phyloP scores from a whole-genome alignment of 2,888 invertebrate genomes.

The Aethes cnicana region DNA sequence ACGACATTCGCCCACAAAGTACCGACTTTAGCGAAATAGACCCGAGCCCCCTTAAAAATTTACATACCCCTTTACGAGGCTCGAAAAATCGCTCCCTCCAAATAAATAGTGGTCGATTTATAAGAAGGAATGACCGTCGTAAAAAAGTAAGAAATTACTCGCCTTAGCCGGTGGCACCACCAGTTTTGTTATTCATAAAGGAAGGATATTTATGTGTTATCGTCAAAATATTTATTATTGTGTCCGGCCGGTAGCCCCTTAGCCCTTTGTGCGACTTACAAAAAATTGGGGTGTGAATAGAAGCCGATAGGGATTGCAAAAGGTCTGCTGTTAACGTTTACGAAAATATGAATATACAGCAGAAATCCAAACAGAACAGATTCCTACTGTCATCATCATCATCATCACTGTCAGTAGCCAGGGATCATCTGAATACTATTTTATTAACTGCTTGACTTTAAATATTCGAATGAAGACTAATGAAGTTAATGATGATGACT shows the following conservation, averaged over 20 bases:
- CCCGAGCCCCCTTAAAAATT: slow-evolving; percentile 21
- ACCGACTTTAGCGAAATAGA: slow-evolving; percentile 3
- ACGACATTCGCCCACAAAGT: slow-evolving; percentile 8
- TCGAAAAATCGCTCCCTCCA: slow-evolving; percentile 60
- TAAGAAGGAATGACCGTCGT: slow-evolving; percentile 72
- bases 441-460: too few species aligned
- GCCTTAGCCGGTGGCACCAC: slow-evolving; percentile 65
- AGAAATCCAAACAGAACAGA: too few species aligned
- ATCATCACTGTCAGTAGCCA: too few species aligned
- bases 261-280: slow-evolving; percentile 75
- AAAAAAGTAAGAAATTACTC: slow-evolving; percentile 70
- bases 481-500: too few species aligned
- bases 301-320: slow-evolving; percentile 44
- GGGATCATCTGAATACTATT: too few species aligned
- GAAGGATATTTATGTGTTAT: slow-evolving; percentile 79
- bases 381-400: too few species aligned
- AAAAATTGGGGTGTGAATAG: slow-evolving; percentile 76
- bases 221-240: slow-evolving; percentile 83
- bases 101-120: slow-evolving; percentile 75
- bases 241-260: slow-evolving; percentile 70
- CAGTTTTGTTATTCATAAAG: slow-evolving; percentile 80
- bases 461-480: too few species aligned
- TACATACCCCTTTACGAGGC: slow-evolving; percentile 43
- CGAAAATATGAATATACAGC: too few species aligned
- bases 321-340: too few species aligned